Evolutionary conservation across 92 coral and sea anemone species (phyloP).

Genomic region (Phymanthus crucifer): DNA sequence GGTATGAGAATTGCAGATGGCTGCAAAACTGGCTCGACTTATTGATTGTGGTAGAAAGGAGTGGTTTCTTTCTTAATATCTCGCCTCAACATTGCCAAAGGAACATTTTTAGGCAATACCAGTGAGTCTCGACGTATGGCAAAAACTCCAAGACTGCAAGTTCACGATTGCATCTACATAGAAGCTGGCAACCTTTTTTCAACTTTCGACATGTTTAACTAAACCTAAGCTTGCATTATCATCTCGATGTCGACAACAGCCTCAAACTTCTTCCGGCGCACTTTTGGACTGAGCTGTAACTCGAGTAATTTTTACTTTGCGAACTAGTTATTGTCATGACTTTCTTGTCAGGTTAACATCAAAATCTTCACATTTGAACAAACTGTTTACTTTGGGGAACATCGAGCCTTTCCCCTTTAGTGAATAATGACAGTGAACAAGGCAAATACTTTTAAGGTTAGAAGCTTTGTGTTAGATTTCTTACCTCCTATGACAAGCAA

Average conservation of each 20-base stretch:
- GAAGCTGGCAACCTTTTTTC: neutral
- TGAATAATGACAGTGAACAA: conserved; percentile 15
- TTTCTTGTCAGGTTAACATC: conserved; percentile 11
- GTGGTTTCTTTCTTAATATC: neutral
- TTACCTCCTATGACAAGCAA: neutral
- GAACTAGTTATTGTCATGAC: conserved; percentile 5
- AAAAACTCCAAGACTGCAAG: neutral
- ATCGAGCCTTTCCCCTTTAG: conserved; percentile 1
- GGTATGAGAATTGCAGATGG: too few species aligned
- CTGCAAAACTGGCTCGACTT: too few species aligned
- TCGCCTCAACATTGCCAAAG: neutral
- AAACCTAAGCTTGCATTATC: neutral
- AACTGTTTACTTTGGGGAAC: conserved; percentile 9
- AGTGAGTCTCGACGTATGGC: neutral
- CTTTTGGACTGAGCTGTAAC: neutral
- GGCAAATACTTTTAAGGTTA: conserved; percentile 19
- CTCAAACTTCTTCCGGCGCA: conserved; percentile 5
- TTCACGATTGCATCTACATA: neutral
- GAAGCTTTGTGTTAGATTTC: conserved; percentile 3
- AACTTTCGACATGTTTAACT: neutral
- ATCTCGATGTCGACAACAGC: neutral
- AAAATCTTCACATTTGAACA: neutral
- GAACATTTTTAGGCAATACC: neutral
- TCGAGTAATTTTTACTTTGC: neutral
- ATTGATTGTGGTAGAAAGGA: neutral